Base-by-base conservation (phyloP, 2,113 vertebrate genomes). In the Coryphaenoides rupestris region DNA sequence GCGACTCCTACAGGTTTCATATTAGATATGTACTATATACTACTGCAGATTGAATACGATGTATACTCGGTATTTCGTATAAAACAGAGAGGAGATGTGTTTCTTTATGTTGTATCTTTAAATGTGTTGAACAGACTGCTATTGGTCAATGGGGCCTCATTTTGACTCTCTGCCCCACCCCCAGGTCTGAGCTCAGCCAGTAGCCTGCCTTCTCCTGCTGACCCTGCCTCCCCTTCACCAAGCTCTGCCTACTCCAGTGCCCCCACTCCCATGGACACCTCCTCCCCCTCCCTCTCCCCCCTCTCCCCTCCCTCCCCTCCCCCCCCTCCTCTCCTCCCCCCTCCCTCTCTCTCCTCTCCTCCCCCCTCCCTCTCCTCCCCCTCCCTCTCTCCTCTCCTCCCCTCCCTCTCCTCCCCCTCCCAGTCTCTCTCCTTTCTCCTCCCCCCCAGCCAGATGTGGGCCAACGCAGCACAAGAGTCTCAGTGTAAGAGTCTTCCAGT, bases 221-320 rank as follows among this genome's bases (percentile, higher is more conserved):
- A 92, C 57, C 85, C 89, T 69, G 85, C 80, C 75, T 90, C 91
- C 0, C 86, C 91, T 4, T 93, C 92, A 0, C 79, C 92, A 0
- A 92, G 93, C 66, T 93, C 93, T 0, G 92, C 93, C 55, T 94
- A 94, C 80, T 94, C 93, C 47, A 94, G 92, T 14, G 90, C 89
- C 19, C 91, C 86, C 0, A 84, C 88, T 15, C 82, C 82, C 55
- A 84, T 88, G 80, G 84, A 92, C 77, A 10, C 91, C 92, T 0
- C 88, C 91, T 7, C 82, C 64, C 60, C 63, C n/a, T 50, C 65
- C 0, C 21, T 91, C 70, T 84, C 88, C 52, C 89, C 89, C 60
- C 69, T 89, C 49, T 79, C 88, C 67, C 57, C 0, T 85, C 76
- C 3, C 64, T 74, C 91, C 5, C 93, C 92, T 0, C 79, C 91